Evolutionary conservation across 2,113 vertebrate species (phyloP).

Genomic region (Panthera uncia): DNA sequence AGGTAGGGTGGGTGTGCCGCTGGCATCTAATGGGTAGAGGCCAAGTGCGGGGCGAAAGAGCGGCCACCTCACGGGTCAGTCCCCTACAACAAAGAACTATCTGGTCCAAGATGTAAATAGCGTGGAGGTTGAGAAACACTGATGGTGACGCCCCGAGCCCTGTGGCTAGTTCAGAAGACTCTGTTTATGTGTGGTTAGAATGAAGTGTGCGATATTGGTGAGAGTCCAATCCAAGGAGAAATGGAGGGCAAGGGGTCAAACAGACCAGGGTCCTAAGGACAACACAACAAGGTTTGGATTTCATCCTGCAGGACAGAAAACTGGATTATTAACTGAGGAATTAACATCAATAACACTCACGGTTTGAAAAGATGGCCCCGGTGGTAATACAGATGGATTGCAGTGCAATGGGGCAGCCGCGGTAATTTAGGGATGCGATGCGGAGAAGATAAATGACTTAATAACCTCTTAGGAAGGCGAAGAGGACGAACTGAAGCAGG

Average conservation of each 20-base stretch:
- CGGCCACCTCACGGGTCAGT: not conserved
- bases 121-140: not conserved
- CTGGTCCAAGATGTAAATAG: not conserved
- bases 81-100: not conserved
- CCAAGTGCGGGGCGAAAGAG: not conserved
- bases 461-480: not conserved
- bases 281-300: not conserved
- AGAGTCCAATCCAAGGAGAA: not conserved
- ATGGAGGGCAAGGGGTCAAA: not conserved
- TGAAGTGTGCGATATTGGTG: not conserved
- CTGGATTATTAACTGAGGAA: not conserved
- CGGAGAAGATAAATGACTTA: not conserved
- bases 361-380: no score
- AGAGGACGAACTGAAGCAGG: not conserved
- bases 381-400: accelerated
- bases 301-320: not conserved
- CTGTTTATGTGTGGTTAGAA: not conserved
- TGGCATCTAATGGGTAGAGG: not conserved
- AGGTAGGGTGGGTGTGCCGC: not conserved
- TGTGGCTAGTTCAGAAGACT: not conserved
- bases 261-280: not conserved
- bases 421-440: no score
- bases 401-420: not conserved
- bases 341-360: not conserved
- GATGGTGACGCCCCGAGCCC: not conserved